phyloP scores from a whole-genome alignment of 2,888 invertebrate species.

The Crossocerus cetratus region DNA sequence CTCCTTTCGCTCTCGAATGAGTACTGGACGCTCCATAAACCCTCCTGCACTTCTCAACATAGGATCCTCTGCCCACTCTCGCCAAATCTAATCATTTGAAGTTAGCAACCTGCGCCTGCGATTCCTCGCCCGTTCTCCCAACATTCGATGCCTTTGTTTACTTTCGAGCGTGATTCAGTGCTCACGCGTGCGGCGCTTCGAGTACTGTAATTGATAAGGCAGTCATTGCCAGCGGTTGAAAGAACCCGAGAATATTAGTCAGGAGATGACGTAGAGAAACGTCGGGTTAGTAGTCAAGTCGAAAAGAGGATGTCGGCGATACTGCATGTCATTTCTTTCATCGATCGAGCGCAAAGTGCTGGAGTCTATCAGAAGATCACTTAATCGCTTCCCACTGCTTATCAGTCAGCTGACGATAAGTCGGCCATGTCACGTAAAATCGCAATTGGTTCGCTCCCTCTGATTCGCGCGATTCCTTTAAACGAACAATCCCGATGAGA shows the following conservation, averaged over 20 bases:
- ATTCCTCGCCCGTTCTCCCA: background rate
- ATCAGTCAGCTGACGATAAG: constrained; percentile 45
- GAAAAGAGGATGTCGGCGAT: too few relatives aligned
- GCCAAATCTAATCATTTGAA: background rate
- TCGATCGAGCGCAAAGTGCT: too few relatives aligned
- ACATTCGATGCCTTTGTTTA: constrained; percentile 33
- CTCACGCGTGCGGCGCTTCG: background rate
- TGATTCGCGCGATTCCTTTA: constrained; percentile 17
- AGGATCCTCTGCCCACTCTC: background rate
- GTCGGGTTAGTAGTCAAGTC: too few relatives aligned
- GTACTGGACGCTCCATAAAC: background rate
- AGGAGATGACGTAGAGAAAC: too few relatives aligned
- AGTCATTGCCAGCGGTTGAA: too few relatives aligned
- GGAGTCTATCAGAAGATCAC: constrained; percentile 9
- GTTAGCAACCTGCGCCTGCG: background rate
- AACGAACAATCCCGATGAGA: background rate
- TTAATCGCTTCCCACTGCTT: constrained; percentile 19
- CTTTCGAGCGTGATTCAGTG: constrained; percentile 5
- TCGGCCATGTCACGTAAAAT: constrained; percentile 42
- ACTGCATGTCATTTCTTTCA: too few relatives aligned
- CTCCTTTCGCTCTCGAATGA: background rate
- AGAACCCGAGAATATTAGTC: too few relatives aligned
- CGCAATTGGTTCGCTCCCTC: constrained; percentile 10
- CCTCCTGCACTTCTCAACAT: background rate
- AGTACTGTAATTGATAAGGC: background rate